Conservation (phyloP, 1,140 invertebrate species). For the Diuraphis noxia region DNA sequence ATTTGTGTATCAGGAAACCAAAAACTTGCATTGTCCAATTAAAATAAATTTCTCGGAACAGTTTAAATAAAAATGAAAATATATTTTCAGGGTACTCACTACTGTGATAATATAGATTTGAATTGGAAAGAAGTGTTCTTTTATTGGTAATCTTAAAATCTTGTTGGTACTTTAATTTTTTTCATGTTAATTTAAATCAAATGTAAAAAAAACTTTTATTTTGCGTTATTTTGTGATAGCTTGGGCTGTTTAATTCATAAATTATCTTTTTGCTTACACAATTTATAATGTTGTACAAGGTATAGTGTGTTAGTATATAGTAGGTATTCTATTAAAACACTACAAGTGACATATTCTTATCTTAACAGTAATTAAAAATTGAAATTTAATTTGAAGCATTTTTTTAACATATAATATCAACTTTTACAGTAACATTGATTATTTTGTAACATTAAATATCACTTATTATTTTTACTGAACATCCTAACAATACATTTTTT, state of each 20-base stretch:
- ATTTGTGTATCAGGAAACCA: background rate
- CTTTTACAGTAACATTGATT: background rate
- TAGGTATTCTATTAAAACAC: background rate
- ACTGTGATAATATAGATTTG: slow-evolving; percentile 37
- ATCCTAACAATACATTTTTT: background rate
- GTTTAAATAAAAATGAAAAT: background rate
- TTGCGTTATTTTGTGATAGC: background rate
- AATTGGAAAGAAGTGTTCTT: background rate
- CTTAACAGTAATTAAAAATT: background rate
- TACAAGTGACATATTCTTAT: background rate
- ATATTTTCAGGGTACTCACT: slow-evolving; percentile 38
- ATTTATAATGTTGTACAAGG: background rate
- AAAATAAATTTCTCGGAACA: background rate
- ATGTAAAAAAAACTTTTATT: slow-evolving; percentile 12
- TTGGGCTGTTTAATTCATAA: background rate
- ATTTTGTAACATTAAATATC: background rate
- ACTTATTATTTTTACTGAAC: background rate
- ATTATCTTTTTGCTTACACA: background rate
- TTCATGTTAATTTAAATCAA: background rate
- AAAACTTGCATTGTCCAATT: background rate
- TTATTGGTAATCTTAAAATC: background rate
- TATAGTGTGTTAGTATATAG: background rate
- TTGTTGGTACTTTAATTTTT: background rate
- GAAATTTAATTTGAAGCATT: background rate
- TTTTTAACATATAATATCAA: background rate